Evolutionary conservation across 2,113 vertebrate species (phyloP), one percentile per base, ranked within the genome.

Genomic region (Pongo abelii): DNA sequence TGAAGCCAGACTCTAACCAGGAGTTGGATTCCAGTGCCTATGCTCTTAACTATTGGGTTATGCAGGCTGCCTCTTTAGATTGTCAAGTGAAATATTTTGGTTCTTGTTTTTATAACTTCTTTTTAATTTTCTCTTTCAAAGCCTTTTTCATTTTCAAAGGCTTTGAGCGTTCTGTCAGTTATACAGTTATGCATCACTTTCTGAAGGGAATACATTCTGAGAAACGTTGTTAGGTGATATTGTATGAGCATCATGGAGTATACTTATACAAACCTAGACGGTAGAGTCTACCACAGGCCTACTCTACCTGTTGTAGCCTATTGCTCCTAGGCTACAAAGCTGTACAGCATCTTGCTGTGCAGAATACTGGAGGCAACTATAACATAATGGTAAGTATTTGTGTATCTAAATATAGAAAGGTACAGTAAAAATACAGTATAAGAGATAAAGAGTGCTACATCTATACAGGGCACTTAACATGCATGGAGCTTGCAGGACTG

Each of bases 51-150:
- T 52, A 18, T 0, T 35, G 25, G 38, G 27, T 14, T 84, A 64
- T 22, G 22, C 20, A 70, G 10, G 67, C 18, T 78, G 46, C 14
- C 40, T 93, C 48, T 70, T 35, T 40, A 59, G n/a, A 78, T 2
- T 30, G n/a, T 22, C 75, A 94, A 86, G 78, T 52, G 48, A 93
- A 85, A 64, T 86, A 85, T 64, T 84, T 78, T 38, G 17, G 5
- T 61, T 75, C 9, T 2, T 12, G 61, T 91, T 72, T 86, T 59
- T 25, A 80, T 64, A 77, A 64, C 23, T 75, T 89, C 30, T 25
- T 46, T 83, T 89, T 81, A 74, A 88, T 84, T 95, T 94, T 59
- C 50, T 81, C 23, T 80, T 90, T 80, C 84, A 46, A 43, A 67
- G 30, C 8, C 57, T n/a, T 88, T 32, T 78, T 94, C n/a, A 70